Percentiles rank a stretch among this genome's conserved stretches.
Conservation (phyloP, 1,140 invertebrate species). For the Saxidomus purpurata region DNA sequence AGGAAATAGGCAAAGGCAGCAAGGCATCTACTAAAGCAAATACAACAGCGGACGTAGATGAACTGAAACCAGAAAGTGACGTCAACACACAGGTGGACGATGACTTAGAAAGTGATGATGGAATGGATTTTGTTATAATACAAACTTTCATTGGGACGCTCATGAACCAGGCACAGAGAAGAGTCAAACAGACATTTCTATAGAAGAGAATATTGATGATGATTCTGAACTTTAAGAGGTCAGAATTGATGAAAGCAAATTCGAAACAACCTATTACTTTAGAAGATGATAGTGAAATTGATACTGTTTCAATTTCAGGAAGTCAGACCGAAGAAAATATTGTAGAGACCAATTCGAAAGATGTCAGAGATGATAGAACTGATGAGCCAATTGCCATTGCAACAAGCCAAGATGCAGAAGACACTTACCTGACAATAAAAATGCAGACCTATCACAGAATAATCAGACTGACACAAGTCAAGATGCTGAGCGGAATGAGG, state of each 20-base stretch:
- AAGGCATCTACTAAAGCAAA: background rate
- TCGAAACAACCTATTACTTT: no score
- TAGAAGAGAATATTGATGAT: no score
- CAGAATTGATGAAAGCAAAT: background rate
- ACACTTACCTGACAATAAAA: background rate
- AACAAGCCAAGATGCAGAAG: background rate
- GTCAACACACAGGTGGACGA: no score
- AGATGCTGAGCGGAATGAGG: no score
- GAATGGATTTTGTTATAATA: background rate
- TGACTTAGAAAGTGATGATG: background rate
- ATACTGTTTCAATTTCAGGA: background rate
- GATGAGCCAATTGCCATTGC: background rate
- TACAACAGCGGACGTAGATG: background rate
- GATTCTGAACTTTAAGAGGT: no score
- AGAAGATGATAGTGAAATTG: background rate
- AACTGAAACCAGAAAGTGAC: background rate
- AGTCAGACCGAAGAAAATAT: background rate
- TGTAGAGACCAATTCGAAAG: background rate
- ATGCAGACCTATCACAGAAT: background rate
- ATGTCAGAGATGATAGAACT: background rate
- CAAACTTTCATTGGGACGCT: conserved; percentile 33
- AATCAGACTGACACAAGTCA: no score
- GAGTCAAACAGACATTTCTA: background rate
- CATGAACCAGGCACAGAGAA: background rate
- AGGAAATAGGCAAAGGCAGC: background rate